Base-by-base conservation (phyloP, 2,888 invertebrate species). In the Xanthorhoe spadicearia region DNA sequence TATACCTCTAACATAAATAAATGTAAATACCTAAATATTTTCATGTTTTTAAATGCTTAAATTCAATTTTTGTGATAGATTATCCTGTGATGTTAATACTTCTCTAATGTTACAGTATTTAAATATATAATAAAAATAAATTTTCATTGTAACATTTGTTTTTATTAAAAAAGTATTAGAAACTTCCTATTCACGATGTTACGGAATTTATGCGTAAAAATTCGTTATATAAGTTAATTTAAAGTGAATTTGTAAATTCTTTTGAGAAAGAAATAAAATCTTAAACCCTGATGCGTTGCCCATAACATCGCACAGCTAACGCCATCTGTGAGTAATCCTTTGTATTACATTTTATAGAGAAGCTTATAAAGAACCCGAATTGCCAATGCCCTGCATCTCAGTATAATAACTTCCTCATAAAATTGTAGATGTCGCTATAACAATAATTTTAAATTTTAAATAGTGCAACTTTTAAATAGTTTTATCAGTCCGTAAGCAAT, bases 41-140 rank as follows among this genome's bases (percentile, higher is more conserved):
- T 43, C 6, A 13, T 43, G 10, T 43, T 1, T 35, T 35, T 2
- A 58, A 35, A 17, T 35, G n/a, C n/a, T n/a, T n/a, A 49, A 50
- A 17, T 48, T 49, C 17, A 18, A 51, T 54, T 61, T 66, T 60
- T 64, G 69, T 66, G 70, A 70, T 70, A 54, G 7, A 64, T 54
- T 58, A 56, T 48, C n/a, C 66, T 67, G 67, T 70, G 67, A 70
- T 70, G 56, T 70, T 57, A 67, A 61, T 67, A 55, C 10, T 53
- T 53, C 18, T 55, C 17, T 43, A 43, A 13, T 60, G 18, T 51
- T 49, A 8, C 35, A 23, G 28, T 23, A 28, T 28, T 56, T 13
- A 13, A 61, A 9, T 32, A 54, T 19, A 6, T 32, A 32, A 32
- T 32, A 32, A 32, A 23, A 23, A 23, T 3, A 3, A 23, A 23